These are phyloP conservation scores for Collichthys lucidus DNA, from an alignment of 2,113 vertebrate genomes.

Conservation along the genomic window DNA sequence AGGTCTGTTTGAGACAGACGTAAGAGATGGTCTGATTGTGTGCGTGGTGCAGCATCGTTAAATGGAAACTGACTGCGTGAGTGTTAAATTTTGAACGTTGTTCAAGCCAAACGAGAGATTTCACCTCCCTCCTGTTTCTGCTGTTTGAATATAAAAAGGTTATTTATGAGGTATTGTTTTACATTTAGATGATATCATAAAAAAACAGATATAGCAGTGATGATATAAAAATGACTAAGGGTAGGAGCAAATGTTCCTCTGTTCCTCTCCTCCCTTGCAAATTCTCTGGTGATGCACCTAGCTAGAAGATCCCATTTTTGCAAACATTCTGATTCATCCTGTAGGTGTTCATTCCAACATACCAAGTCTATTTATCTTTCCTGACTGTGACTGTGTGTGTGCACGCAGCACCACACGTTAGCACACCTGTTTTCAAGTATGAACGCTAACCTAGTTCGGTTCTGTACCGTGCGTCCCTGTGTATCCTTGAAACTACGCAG, in stretches of 20 bases:
- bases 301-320: background rate
- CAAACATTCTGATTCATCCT: background rate
- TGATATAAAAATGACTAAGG: background rate
- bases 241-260: background rate
- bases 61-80: conserved; percentile 13
- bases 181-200: background rate
- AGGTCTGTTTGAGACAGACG: conserved; percentile 28
- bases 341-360: background rate
- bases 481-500: conserved; percentile 16
- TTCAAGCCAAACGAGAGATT: conserved; percentile 12
- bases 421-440: conserved; percentile 17
- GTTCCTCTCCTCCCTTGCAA: background rate
- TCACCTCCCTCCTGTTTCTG: background rate
- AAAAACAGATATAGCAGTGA: background rate
- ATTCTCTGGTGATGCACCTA: background rate
- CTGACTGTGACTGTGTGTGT: background rate
- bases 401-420: background rate
- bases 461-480: background rate
- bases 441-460: conserved; percentile 21
- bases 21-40: conserved; percentile 29
- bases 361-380: background rate
- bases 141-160: background rate
- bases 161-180: background rate
- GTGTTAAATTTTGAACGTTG: conserved; percentile 8
- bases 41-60: background rate